These are phyloP conservation scores for Chorisops tibialis DNA, from an alignment of 2,888 invertebrate genomes.

Conservation along the genomic window DNA sequence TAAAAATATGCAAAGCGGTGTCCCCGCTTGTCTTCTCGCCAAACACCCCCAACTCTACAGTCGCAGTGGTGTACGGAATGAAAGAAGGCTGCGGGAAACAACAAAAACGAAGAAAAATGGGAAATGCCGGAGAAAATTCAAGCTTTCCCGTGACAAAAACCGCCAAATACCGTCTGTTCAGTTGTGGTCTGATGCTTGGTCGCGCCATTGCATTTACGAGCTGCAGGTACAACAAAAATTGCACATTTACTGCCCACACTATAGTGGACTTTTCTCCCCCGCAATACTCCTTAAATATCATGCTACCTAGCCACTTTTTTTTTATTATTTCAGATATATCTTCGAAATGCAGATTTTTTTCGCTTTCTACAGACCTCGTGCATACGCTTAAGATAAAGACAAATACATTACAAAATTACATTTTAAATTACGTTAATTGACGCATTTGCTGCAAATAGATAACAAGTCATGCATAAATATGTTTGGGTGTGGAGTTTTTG, in stretches of 20 bases:
- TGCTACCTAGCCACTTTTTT: not conserved
- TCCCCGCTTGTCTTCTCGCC: too few species aligned
- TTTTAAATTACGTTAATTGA: constrained; percentile 38
- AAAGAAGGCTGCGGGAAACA: not conserved
- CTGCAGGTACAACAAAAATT: too few species aligned
- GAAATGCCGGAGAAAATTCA: not conserved
- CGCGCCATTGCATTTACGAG: not conserved
- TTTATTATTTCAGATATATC: not conserved
- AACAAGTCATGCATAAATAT: constrained; percentile 30
- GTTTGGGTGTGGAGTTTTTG: not conserved
- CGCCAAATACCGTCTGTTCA: not conserved
- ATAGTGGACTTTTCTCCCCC: too few species aligned
- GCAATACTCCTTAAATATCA: not conserved
- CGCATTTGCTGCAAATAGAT: constrained; percentile 36
- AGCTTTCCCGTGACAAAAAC: not conserved
- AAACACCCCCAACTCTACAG: not conserved
- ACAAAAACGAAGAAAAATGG: not conserved
- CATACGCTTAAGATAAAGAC: constrained; percentile 28
- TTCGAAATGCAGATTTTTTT: too few species aligned
- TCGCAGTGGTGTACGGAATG: not conserved
- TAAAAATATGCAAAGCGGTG: not conserved
- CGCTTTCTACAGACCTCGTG: too few species aligned
- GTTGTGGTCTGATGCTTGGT: too few species aligned
- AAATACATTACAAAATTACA: constrained; percentile 35
- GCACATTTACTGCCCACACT: too few species aligned